These are phyloP conservation scores for Anastrepha obliqua DNA, from an alignment of 1,140 invertebrate genomes.

Conservation along the genomic window DNA sequence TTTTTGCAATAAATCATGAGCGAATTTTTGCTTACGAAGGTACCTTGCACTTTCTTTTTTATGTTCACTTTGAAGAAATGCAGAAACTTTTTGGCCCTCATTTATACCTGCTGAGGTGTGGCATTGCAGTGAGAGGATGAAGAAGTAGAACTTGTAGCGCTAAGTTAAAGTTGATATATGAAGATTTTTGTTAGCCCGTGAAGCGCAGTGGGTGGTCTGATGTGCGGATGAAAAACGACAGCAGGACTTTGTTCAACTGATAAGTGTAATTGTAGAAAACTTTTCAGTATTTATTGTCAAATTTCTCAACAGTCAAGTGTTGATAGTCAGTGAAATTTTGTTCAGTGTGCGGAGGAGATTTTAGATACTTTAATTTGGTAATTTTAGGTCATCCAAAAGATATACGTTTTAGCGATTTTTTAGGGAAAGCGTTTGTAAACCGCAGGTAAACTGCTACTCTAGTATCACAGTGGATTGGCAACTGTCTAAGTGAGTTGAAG, in stretches of 20 bases:
- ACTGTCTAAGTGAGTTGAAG: too few relatives aligned
- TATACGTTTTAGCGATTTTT: too few relatives aligned
- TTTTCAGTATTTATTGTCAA: conserved; percentile 51
- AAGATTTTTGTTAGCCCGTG: not conserved
- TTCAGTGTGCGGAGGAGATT: too few relatives aligned
- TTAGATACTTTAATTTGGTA: too few relatives aligned
- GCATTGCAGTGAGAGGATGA: not conserved
- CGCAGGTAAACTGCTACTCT: too few relatives aligned
- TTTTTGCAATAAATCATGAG: conserved; percentile 46
- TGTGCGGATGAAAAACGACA: not conserved
- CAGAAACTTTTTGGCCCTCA: conserved; percentile 24
- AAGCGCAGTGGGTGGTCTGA: not conserved
- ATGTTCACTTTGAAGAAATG: conserved; percentile 15
- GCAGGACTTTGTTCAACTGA: conserved; percentile 37
- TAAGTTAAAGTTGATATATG: not conserved
- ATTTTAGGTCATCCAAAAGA: too few relatives aligned
- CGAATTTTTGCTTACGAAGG: conserved; percentile 36
- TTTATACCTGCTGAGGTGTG: conserved; percentile 50
- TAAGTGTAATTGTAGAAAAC: conserved; percentile 49
- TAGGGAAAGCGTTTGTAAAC: too few relatives aligned
- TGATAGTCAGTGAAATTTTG: not conserved
- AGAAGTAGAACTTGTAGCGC: not conserved
- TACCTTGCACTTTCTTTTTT: conserved; percentile 6
- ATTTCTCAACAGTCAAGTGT: not conserved
- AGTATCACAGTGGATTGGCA: too few relatives aligned